Base-by-base conservation (phyloP, 2,888 invertebrate species). In the Melanargia galathea region DNA sequence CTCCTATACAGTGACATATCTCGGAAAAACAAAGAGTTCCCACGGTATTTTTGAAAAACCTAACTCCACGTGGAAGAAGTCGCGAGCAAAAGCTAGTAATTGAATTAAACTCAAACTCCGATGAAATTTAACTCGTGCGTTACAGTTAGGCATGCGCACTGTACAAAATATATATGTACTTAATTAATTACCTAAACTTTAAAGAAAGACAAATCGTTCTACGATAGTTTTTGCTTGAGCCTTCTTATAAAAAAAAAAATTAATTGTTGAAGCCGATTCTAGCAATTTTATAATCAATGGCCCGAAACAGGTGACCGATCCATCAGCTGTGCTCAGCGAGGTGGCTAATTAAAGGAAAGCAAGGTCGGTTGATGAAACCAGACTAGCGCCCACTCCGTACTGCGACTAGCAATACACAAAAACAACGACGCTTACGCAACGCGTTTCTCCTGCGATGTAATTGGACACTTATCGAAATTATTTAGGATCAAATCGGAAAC, bases 281-380 rank as follows among this genome's bases (percentile, higher is more conserved):
- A 59, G 59, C 22, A 13, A 38, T 11, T 35, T 13, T 38, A 26
- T 60, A 60, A 71, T 76, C 74, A 59, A 58, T 70, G 75, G 70
- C 65, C 62, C 62, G 64, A 68, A 80, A 80, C 86, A 86, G 83
- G 88, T 89, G 86, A 84, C 85, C 90, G 85, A 90, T 90, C 89
- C 88, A 90, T 90, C 90, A 90, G 79, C 71, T 70, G 77, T 78
- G 80, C 76, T 73, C 83, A 83, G 76, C 79, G 86, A 86, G 78
- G 81, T 82, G 83, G 77, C 80, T 90, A 90, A 90, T 90, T 90
- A 90, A 84, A 83, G 77, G 82, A 83, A 82, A 84, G 87, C 90
- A 90, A 90, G 90, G 90, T 86, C 85, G 82, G 79, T 60, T 86
- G 85, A 84, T 76, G 87, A 82, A 88, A 87, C 83, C 75, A 72